A percentile compares a stretch with the other conserved stretches of the same genome.
Conservation (phyloP, 2,888 invertebrate genomes). For the Ecliptopera silaceata region DNA sequence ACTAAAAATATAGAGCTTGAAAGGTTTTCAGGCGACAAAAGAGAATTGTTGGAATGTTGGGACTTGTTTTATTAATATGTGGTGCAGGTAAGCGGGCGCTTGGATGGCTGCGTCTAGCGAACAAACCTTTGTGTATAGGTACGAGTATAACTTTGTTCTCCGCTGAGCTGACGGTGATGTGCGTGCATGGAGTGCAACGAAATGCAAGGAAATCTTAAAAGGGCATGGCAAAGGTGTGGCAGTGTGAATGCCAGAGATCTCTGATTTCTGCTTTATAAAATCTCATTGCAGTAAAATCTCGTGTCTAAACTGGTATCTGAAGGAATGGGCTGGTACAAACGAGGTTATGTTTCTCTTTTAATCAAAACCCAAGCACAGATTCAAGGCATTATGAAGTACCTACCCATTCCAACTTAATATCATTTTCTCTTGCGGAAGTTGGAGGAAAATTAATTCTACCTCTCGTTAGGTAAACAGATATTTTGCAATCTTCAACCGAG, state of each 20-base stretch:
- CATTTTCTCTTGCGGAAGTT: not conserved
- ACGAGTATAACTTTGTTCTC: not conserved
- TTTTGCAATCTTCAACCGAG: not conserved
- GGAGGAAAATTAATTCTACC: not conserved
- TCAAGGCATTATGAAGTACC: not conserved
- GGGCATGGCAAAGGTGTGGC: not conserved
- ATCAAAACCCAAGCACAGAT: slow-evolving; percentile 5
- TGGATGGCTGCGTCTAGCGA: not conserved
- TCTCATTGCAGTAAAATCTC: too few relatives aligned
- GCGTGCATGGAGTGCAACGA: not conserved
- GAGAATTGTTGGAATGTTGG: not conserved
- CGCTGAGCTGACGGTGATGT: not conserved
- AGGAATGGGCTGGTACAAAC: slow-evolving; percentile 1
- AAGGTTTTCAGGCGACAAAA: slow-evolving; percentile 1
- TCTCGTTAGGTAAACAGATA: not conserved
- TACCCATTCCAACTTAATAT: not conserved
- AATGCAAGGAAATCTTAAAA: not conserved
- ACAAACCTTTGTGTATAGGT: not conserved
- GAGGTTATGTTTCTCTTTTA: slow-evolving; percentile 1
- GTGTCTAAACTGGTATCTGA: not conserved
- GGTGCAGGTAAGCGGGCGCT: slow-evolving; percentile 6
- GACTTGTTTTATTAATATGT: slow-evolving; percentile 7
- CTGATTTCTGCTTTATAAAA: not conserved
- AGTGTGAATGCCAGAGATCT: not conserved
- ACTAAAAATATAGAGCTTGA: not conserved